phyloP scores from a whole-genome alignment of 92 coral and sea anemone genomes.

The Desmophyllum pertusum region DNA sequence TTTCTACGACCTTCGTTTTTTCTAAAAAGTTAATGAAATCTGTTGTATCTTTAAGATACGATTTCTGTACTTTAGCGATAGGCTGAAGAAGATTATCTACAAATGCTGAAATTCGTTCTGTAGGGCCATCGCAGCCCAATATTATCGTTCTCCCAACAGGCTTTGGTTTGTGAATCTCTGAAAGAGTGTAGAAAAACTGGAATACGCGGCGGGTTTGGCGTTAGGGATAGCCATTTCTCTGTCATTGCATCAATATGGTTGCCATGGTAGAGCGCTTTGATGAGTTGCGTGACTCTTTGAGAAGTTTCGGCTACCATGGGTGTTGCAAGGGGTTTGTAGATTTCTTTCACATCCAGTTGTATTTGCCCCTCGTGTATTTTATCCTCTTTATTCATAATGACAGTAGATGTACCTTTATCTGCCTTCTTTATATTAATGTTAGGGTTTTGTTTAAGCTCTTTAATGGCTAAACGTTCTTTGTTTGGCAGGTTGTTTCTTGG shows the following conservation, averaged over 20 bases:
- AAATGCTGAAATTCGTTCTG: too few species aligned
- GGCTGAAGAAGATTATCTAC: too few species aligned
- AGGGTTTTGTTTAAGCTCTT: conserved; percentile 4
- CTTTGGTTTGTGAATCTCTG: too few species aligned
- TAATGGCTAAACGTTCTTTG: conserved; percentile 6
- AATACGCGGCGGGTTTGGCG: not conserved
- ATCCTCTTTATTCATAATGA: not conserved
- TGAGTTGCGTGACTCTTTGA: not conserved
- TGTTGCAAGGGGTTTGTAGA: not conserved
- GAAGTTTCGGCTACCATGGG: not conserved
- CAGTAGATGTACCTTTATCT: too few species aligned
- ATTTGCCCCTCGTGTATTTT: not conserved
- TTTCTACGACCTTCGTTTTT: too few species aligned
- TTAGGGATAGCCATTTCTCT: not conserved
- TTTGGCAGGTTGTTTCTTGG: conserved; percentile 7
- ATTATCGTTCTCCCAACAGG: too few species aligned
- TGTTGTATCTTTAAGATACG: too few species aligned
- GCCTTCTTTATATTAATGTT: not conserved
- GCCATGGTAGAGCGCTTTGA: not conserved
- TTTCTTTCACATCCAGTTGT: not conserved
- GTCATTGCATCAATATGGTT: not conserved
- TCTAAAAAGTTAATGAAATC: too few species aligned
- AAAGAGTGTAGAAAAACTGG: too few species aligned
- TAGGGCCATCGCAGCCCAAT: too few species aligned
- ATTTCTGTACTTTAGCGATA: too few species aligned